Conservation (phyloP, 2,113 vertebrate species). For the Pollachius pollachius region DNA sequence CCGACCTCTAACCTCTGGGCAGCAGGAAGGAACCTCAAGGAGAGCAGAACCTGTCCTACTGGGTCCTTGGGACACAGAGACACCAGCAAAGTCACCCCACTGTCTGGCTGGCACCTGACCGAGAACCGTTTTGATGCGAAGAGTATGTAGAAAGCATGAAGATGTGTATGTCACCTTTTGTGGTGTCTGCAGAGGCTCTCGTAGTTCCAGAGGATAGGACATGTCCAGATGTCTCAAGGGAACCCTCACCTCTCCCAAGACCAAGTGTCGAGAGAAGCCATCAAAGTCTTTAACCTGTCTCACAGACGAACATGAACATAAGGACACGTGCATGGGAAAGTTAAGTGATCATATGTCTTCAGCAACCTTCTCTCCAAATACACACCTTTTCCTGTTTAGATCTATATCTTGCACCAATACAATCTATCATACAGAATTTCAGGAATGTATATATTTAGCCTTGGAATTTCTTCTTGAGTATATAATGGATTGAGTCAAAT, state of each 20-base stretch:
- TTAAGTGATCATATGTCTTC: neutral
- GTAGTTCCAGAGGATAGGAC: conserved; percentile 65
- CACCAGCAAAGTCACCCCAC: neutral
- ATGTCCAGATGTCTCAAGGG: conserved; percentile 57
- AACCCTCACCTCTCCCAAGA: conserved; percentile 69
- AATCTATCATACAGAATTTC: too few species aligned
- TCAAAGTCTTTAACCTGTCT: conserved; percentile 74
- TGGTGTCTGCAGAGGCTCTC: conserved; percentile 62
- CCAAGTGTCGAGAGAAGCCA: conserved; percentile 71
- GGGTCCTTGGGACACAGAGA: conserved; percentile 56
- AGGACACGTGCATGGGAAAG: neutral
- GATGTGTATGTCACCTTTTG: conserved; percentile 62
- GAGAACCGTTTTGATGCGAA: neutral
- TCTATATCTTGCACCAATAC: too few species aligned
- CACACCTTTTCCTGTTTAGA: too few species aligned
- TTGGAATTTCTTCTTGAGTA: too few species aligned
- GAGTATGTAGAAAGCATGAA: neutral
- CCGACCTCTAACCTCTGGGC: conserved; percentile 77
- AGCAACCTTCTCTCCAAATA: neutral
- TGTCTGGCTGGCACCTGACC: neutral
- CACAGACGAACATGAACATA: conserved; percentile 13
- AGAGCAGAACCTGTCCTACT: conserved; percentile 74
- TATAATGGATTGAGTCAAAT: too few species aligned
- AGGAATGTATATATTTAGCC: too few species aligned
- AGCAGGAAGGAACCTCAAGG: conserved; percentile 74